A percentile compares a stretch with the other conserved stretches of the same genome.
Conservation (phyloP, 2,888 invertebrate species). For the Scaptomyza flava region DNA sequence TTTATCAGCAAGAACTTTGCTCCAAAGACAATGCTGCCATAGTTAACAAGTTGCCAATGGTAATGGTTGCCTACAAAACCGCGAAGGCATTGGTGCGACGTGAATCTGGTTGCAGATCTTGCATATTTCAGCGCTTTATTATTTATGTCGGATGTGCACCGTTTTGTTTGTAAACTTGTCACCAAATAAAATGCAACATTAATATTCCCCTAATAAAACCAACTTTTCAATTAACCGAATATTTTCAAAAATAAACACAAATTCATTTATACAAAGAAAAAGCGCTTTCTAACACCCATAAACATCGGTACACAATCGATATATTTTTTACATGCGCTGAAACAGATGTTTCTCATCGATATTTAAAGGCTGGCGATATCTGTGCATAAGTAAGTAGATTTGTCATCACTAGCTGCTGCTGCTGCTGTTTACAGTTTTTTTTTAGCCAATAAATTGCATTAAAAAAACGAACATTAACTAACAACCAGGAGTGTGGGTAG, state of each 20-base stretch:
- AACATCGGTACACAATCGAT: conserved; percentile 13
- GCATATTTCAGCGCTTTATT: no score
- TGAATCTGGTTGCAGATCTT: conserved; percentile 84
- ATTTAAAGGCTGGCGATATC: not conserved
- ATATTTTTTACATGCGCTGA: not conserved
- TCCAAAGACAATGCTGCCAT: conserved; percentile 1
- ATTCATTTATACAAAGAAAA: not conserved
- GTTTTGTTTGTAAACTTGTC: no score
- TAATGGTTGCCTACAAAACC: conserved; percentile 35
- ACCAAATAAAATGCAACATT: no score
- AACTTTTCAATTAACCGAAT: no score
- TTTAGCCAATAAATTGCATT: conserved; percentile 7
- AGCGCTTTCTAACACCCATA: no score
- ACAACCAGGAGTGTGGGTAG: conserved; percentile 3
- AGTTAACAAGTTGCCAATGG: conserved; percentile 12
- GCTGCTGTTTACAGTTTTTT: conserved; percentile 53
- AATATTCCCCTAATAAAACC: no score
- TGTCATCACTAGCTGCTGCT: conserved; percentile 30
- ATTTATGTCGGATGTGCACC: no score
- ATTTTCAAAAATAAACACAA: not conserved
- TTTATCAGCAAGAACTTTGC: conserved; percentile 29
- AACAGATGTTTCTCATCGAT: conserved; percentile 44
- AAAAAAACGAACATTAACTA: conserved; percentile 8
- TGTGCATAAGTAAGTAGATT: conserved; percentile 37
- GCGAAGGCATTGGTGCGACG: conserved; percentile 89